A percentile compares a stretch with the other conserved stretches of the same genome.
Conservation (phyloP, 2,113 vertebrate genomes). For the Zosterops lateralis region DNA sequence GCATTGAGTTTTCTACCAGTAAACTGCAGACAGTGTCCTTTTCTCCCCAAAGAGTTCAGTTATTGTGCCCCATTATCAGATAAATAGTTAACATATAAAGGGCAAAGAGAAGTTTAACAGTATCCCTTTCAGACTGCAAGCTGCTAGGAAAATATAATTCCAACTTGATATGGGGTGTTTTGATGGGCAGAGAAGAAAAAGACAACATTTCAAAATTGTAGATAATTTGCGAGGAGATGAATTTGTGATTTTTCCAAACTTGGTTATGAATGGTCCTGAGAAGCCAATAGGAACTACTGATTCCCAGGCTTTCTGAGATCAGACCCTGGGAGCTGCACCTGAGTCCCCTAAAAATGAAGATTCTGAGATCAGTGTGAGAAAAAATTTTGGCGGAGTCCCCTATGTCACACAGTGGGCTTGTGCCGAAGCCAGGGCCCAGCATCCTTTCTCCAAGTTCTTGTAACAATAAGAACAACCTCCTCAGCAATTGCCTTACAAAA, state of each 20-base stretch:
- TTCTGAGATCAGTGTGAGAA: constrained; percentile 1
- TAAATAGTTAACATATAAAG: background rate
- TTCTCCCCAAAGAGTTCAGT: background rate
- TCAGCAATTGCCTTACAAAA: constrained; percentile 70
- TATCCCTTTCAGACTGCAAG: background rate
- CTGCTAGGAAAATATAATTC: background rate
- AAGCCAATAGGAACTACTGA: background rate
- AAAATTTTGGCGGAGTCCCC: constrained; percentile 43
- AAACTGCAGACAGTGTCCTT: background rate
- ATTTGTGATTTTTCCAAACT: background rate
- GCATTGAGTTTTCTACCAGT: background rate
- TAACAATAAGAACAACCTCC: constrained; percentile 68
- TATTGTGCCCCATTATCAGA: background rate
- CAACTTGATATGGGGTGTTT: background rate
- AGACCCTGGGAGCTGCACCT: background rate
- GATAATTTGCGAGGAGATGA: background rate
- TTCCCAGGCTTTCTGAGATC: background rate
- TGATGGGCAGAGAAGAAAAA: background rate
- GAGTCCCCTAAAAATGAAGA: background rate
- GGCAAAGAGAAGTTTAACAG: background rate
- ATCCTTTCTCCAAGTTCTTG: constrained; percentile 58
- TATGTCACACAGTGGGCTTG: constrained; percentile 49
- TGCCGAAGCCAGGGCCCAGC: constrained; percentile 47
- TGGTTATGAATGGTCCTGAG: background rate
- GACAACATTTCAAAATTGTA: background rate